These are phyloP conservation scores for Epizoanthus rinbou DNA, from an alignment of 92 coral and sea anemone species.

Conservation along the genomic window DNA sequence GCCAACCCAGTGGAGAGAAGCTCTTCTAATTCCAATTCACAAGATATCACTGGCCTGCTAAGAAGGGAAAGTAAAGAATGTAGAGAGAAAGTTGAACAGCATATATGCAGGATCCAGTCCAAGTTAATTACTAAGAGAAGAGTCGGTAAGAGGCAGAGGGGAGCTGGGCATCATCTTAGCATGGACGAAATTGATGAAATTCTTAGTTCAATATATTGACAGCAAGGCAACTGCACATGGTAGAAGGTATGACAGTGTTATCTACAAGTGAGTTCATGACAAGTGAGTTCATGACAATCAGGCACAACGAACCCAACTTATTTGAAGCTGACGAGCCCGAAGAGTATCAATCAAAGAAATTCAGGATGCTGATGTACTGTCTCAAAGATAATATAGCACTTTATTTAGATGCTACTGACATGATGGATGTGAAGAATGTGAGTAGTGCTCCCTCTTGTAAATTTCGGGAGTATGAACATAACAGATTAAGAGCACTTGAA, in stretches of 20 bases:
- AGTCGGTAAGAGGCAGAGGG: slow-evolving; percentile 13
- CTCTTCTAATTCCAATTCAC: too few relatives aligned
- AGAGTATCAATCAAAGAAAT: slow-evolving; percentile 23
- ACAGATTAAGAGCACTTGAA: not conserved
- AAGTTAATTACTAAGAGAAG: slow-evolving; percentile 36
- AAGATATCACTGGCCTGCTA: too few relatives aligned
- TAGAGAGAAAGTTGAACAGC: slow-evolving; percentile 18
- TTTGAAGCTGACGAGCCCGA: slow-evolving; percentile 23
- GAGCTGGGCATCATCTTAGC: slow-evolving; percentile 23
- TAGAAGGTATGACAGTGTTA: slow-evolving; percentile 39
- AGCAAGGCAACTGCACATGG: slow-evolving; percentile 49
- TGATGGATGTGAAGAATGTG: not conserved
- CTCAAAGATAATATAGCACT: slow-evolving; percentile 17
- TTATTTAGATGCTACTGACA: slow-evolving; percentile 9
- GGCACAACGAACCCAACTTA: slow-evolving; percentile 36
- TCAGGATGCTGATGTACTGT: not conserved
- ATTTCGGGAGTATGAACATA: slow-evolving; percentile 2
- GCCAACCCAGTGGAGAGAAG: too few relatives aligned
- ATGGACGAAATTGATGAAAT: slow-evolving; percentile 48
- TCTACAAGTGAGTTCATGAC: slow-evolving; percentile 40
- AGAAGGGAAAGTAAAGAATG: not conserved
- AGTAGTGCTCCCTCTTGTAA: not conserved
- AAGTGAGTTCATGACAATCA: slow-evolving; percentile 39
- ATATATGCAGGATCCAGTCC: slow-evolving; percentile 22
- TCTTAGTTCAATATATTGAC: slow-evolving; percentile 26